Evolutionary conservation across 2,888 invertebrate species (phyloP).

Genomic region (Leptinotarsa juncta): DNA sequence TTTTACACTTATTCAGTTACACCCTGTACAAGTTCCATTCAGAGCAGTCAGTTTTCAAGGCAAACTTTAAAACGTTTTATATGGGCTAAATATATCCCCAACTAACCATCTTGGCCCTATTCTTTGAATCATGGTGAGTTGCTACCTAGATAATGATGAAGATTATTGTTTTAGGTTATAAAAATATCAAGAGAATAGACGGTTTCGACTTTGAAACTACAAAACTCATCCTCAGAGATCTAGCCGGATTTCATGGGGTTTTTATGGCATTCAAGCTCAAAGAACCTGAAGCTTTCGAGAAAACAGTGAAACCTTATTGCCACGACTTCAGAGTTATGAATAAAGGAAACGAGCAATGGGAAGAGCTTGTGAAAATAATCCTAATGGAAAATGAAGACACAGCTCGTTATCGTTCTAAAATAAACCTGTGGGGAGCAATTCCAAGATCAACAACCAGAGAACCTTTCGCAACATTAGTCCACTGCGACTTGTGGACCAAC

Average conservation of each 20-base stretch:
- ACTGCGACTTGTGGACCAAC: slow-evolving; percentile 72
- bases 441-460: slow-evolving; percentile 49
- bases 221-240: slow-evolving; percentile 63
- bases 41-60: too few species aligned
- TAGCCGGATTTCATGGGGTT: slow-evolving; percentile 71
- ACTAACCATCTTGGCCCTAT: too few species aligned
- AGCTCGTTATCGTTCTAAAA: slow-evolving; percentile 1
- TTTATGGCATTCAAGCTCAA: slow-evolving; percentile 67
- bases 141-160: too few species aligned
- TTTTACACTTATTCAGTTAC: too few species aligned
- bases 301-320: slow-evolving; percentile 59
- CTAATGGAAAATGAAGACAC: slow-evolving; percentile 29
- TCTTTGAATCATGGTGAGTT: too few species aligned
- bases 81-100: too few species aligned
- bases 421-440: slow-evolving; percentile 24
- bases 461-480: slow-evolving; percentile 68
- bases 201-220: slow-evolving; percentile 68
- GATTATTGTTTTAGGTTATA: slow-evolving; percentile 62
- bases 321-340: slow-evolving; percentile 1
- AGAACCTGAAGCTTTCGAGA: slow-evolving; percentile 62
- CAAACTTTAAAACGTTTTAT: too few species aligned
- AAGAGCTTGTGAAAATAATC: slow-evolving; percentile 28
- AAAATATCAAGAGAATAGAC: slow-evolving; percentile 64
- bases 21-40: too few species aligned
- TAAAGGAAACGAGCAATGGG: background rate